These are phyloP conservation scores for Dermatemys mawii DNA, from an alignment of 2,113 vertebrate genomes.

Conservation along the genomic window DNA sequence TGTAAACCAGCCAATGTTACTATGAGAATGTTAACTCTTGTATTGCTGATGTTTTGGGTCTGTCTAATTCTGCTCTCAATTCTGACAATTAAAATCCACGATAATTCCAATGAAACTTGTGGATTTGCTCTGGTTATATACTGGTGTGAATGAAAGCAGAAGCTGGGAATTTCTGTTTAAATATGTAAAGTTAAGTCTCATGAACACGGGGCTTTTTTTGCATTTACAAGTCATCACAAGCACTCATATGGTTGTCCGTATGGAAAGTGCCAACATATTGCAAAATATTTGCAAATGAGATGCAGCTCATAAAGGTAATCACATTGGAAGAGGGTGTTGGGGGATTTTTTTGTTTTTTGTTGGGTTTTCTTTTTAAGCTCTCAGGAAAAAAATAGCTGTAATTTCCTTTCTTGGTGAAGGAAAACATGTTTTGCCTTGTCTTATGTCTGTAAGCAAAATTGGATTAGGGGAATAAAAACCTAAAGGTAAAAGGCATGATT, in stretches of 20 bases:
- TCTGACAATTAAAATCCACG: neutral
- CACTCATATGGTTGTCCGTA: neutral
- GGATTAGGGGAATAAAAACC: slow-evolving; percentile 45
- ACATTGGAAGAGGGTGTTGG: neutral
- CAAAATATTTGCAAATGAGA: slow-evolving; percentile 41
- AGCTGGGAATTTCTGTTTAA: neutral
- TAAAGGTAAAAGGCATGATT: slow-evolving; percentile 53
- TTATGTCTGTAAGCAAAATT: slow-evolving; percentile 46
- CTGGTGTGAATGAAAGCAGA: neutral
- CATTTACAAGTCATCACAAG: neutral
- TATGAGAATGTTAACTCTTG: neutral
- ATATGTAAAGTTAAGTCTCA: neutral
- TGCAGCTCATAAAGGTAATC: neutral
- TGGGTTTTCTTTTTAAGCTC: neutral
- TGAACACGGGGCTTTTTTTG: neutral
- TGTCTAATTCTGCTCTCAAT: neutral
- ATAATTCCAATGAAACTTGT: neutral
- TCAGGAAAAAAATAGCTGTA: slow-evolving; percentile 34
- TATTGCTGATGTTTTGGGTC: neutral
- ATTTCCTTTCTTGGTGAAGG: slow-evolving; percentile 58
- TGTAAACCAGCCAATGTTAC: neutral
- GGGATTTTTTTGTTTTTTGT: neutral
- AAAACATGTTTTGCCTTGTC: slow-evolving; percentile 74
- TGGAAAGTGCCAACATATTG: slow-evolving; percentile 3
- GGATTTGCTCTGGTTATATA: neutral